phyloP scores from a whole-genome alignment of 2,888 invertebrate genomes.

The Melieria omissa region DNA sequence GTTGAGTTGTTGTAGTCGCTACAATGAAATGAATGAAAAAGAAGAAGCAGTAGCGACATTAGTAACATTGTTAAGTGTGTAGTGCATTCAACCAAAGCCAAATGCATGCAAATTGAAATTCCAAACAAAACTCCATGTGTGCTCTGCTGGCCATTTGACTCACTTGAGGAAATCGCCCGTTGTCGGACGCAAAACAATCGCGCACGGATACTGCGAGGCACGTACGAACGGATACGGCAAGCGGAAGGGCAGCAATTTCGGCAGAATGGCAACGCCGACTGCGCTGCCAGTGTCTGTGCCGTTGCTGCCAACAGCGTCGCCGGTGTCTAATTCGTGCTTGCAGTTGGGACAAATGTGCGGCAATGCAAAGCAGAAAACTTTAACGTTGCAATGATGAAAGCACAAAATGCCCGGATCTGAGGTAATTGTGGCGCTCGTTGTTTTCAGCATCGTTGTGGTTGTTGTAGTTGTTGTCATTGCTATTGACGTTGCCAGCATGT shows the following conservation, averaged over 20 bases:
- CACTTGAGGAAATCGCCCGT: slow-evolving; percentile 88
- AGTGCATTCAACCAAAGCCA: slow-evolving; percentile 2
- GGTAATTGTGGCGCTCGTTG: slow-evolving; percentile 61
- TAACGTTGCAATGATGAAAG: slow-evolving; percentile 87
- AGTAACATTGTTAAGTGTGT: neutral
- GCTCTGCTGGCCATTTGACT: slow-evolving; percentile 62
- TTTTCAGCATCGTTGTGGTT: slow-evolving; percentile 48
- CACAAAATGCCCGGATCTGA: slow-evolving; percentile 86
- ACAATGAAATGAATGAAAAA: slow-evolving; percentile 44
- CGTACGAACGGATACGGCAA: slow-evolving; percentile 88
- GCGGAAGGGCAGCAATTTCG: slow-evolving; percentile 81
- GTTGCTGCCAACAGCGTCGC: slow-evolving; percentile 40
- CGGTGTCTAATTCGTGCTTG: slow-evolving; percentile 70
- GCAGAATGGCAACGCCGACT: slow-evolving; percentile 17
- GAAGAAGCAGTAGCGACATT: neutral
- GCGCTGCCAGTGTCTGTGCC: slow-evolving; percentile 30
- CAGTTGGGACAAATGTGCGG: slow-evolving; percentile 85
- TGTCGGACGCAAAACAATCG: slow-evolving; percentile 88
- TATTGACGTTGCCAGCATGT: neutral
- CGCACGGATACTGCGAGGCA: slow-evolving; percentile 82
- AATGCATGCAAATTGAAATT: slow-evolving; percentile 12
- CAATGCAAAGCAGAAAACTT: slow-evolving; percentile 84
- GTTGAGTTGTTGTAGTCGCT: slow-evolving; percentile 85
- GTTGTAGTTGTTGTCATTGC: slow-evolving; percentile 10
- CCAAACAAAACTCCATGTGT: neutral